Evolutionary conservation across 2,113 vertebrate species (phyloP).

Genomic region (Bostrychus sinensis): DNA sequence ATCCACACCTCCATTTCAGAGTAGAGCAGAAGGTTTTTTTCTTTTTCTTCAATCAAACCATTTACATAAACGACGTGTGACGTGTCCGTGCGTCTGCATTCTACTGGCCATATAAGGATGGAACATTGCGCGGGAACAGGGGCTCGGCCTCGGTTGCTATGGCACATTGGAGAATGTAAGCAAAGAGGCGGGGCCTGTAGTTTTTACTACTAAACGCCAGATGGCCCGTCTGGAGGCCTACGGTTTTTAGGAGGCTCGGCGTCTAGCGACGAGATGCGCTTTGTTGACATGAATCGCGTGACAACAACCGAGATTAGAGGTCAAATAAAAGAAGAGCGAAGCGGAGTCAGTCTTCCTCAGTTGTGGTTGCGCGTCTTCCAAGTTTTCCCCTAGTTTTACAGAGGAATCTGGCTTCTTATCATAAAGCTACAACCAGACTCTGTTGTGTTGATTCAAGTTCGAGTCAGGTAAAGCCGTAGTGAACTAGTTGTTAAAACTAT

Average conservation of each 20-base stretch:
- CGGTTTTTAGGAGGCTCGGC: slow-evolving; percentile 43
- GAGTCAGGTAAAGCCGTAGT: no score
- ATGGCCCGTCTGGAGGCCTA: slow-evolving; percentile 67
- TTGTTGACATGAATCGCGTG: slow-evolving; percentile 55
- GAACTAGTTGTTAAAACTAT: no score
- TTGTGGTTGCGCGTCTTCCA: background rate
- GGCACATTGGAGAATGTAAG: slow-evolving; percentile 75
- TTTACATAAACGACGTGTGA: slow-evolving; percentile 80
- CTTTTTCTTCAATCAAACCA: slow-evolving; percentile 85
- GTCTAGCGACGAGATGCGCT: slow-evolving; percentile 43
- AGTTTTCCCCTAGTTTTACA: background rate
- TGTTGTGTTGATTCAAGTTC: no score
- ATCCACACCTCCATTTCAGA: slow-evolving; percentile 83
- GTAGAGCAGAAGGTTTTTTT: slow-evolving; percentile 66
- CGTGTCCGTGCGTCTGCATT: slow-evolving; percentile 80
- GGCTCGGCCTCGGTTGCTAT: slow-evolving; percentile 81
- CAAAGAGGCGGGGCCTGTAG: slow-evolving; percentile 59
- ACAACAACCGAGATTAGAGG: slow-evolving; percentile 43
- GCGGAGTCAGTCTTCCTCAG: slow-evolving; percentile 1
- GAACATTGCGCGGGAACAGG: slow-evolving; percentile 85
- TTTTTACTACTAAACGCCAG: slow-evolving; percentile 73
- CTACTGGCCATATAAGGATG: slow-evolving; percentile 87
- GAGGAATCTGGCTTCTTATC: background rate
- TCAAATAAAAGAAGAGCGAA: slow-evolving; percentile 35
- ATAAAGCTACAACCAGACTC: no score